Base-by-base conservation (phyloP, 2,797 vertebrate genomes). In the Syngnathus acus region DNA sequence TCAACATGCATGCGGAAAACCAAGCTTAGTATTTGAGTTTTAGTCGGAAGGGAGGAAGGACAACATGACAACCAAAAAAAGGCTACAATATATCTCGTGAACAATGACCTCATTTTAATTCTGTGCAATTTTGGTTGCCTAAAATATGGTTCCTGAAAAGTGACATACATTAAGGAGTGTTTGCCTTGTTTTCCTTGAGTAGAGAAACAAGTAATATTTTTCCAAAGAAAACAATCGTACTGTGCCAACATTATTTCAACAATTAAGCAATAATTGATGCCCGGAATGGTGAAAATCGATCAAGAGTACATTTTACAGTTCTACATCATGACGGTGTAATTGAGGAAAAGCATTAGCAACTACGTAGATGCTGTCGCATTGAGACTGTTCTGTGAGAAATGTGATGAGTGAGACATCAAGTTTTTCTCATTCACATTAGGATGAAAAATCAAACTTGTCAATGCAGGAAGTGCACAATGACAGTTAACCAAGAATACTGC, bases 1-100 rank as follows among this genome's bases (percentile, higher is more conserved):
- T 79, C 84, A 75, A 87, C 81, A 78, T 72, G 78, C 79, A 76
- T 82, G 83, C 86, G 79, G 86, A 13, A 80, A 83, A 67, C 8
- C n/a, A 51, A 51, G 50, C 68, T 80, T 83, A 65, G 83, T 73
- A 84, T 81, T 74, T 37, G 7, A 19, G 32, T 58, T 21, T 1
- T 51, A n/a, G 50, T 19, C 8, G 8, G n/a, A n/a, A 21, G n/a
- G 50, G 50, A 21, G 19, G n/a, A 10, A 6, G 16, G 13, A 9
- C 16, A 37, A 75, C 59, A 55, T 72, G 72, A 80, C 72, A 71
- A 21, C 74, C 66, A 78, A 64, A 68, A 70, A 73, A 68, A 67
- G 65, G 67, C 69, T 79, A 76, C 79, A 74, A 66, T 67, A 68
- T 73, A 77, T 57, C 57, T 70, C 74, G 65, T 62, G 45, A 1